A percentile compares a stretch with the other conserved stretches of the same genome.
Conservation (phyloP, 2,113 vertebrate genomes). For the Tyrannus savana region DNA sequence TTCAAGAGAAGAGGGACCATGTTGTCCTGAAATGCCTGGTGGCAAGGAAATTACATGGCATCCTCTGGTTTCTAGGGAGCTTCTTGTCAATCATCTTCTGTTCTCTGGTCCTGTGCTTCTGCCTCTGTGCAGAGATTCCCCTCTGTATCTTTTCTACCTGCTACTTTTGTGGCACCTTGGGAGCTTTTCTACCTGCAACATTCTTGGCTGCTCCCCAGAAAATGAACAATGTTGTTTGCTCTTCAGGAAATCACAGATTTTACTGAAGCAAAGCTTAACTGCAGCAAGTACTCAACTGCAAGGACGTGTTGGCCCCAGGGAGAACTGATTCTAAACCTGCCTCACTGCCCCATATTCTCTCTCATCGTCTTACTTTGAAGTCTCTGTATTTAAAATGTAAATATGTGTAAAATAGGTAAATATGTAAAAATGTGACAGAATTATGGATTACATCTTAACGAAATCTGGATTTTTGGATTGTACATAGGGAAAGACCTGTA, state of each 20-base stretch:
- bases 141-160: neutral
- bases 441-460: neutral
- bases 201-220: neutral
- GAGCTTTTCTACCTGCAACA: neutral
- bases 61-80: neutral
- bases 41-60: neutral
- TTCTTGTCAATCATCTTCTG: neutral
- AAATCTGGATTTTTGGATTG: neutral
- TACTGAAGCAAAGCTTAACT: neutral
- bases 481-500: neutral
- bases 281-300: neutral
- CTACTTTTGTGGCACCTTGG: neutral
- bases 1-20: neutral
- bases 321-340: neutral
- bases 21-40: neutral
- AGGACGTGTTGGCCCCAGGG: neutral
- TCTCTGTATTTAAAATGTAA: neutral
- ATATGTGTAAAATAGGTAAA: too few relatives aligned
- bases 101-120: neutral
- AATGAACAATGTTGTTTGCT: neutral
- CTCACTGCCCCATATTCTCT: neutral
- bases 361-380: neutral
- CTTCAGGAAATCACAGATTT: neutral
- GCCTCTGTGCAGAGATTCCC: neutral
- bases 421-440: neutral